These are phyloP conservation scores for Pterobdella sp. DNA, from an alignment of 2,888 invertebrate genomes.

Conservation along the genomic window DNA sequence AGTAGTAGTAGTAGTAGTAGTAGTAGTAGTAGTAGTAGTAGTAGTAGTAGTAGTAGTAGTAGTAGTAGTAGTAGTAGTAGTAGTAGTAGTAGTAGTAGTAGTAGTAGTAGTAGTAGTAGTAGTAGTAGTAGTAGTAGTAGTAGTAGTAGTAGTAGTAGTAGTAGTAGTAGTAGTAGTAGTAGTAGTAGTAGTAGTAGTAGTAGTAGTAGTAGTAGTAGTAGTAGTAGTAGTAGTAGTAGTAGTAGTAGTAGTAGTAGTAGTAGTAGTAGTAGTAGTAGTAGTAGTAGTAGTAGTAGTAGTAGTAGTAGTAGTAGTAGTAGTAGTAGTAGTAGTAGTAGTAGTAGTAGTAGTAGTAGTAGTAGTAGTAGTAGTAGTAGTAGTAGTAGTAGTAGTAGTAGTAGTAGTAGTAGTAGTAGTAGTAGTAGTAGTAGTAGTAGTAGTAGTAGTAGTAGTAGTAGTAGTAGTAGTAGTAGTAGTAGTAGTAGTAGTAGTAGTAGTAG, in stretches of 20 bases:
- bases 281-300: neutral
- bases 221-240: neutral
- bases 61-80: conserved; percentile 15
- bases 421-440: conserved; percentile 8
- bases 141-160: conserved; percentile 5
- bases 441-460: conserved; percentile 8
- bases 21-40: conserved; percentile 12
- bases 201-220: neutral
- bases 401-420: conserved; percentile 8
- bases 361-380: conserved; percentile 8
- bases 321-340: conserved; percentile 8
- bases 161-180: neutral
- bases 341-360: conserved; percentile 8
- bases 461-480: conserved; percentile 13
- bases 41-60: conserved; percentile 17
- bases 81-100: conserved; percentile 22
- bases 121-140: neutral
- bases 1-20: neutral
- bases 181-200: too few relatives aligned
- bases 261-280: neutral
- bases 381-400: conserved; percentile 8
- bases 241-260: neutral
- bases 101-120: conserved; percentile 20
- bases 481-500: conserved; percentile 14
- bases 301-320: conserved; percentile 8